These are phyloP conservation scores for Chouioia cunea DNA, from an alignment of 2,888 invertebrate genomes.

Conservation along the genomic window DNA sequence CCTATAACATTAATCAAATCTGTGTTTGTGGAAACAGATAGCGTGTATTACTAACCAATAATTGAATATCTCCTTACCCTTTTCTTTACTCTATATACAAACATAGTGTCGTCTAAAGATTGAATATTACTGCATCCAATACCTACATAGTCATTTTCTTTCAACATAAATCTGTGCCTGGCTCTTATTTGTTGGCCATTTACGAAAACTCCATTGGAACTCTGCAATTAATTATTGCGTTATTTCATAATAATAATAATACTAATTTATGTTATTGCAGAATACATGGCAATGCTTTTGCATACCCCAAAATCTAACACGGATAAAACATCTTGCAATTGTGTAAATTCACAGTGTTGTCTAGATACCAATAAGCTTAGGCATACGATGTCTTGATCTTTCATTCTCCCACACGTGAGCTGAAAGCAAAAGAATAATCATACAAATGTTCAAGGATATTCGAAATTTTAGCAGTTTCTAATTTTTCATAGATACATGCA, in stretches of 20 bases:
- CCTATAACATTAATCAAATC: constrained; percentile 4
- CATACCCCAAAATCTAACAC: constrained; percentile 59
- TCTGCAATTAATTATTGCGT: constrained; percentile 66
- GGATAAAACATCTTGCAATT: constrained; percentile 49
- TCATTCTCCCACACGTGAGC: constrained; percentile 60
- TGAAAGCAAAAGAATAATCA: constrained; percentile 48
- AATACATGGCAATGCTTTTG: no score
- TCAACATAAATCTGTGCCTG: constrained; percentile 64
- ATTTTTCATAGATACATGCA: no score
- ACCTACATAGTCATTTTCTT: constrained; percentile 71
- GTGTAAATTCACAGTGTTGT: constrained; percentile 58
- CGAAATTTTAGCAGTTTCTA: not conserved
- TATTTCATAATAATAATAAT: constrained; percentile 2
- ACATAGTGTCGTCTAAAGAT: constrained; percentile 22
- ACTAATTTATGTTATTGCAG: constrained; percentile 4
- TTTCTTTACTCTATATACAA: constrained; percentile 40
- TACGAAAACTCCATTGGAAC: constrained; percentile 74
- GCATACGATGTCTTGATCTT: constrained; percentile 56
- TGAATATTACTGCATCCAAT: constrained; percentile 65
- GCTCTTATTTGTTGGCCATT: constrained; percentile 68
- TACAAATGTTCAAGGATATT: not conserved
- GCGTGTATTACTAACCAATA: not conserved
- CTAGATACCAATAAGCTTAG: constrained; percentile 57
- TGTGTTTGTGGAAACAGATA: not conserved
- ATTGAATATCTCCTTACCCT: constrained; percentile 28